Conservation (phyloP, 1,140 invertebrate genomes). For the Trichonephila inaurata region DNA sequence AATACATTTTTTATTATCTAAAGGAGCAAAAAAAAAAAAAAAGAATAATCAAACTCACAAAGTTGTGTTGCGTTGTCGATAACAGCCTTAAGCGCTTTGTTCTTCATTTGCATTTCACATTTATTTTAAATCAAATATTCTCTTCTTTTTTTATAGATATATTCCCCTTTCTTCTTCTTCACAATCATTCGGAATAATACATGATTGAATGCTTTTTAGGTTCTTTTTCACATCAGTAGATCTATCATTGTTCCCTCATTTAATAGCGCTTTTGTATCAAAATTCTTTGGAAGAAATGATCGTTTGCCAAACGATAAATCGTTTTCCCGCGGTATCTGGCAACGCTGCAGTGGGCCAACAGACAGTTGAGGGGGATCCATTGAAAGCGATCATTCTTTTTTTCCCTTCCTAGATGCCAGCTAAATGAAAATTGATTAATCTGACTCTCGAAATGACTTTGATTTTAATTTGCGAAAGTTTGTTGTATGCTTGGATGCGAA, state of each 20-base stretch:
- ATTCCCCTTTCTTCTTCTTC: neutral
- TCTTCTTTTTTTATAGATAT: neutral
- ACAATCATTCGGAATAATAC: slow-evolving; percentile 34
- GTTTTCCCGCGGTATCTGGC: slow-evolving; percentile 44
- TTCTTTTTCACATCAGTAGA: slow-evolving; percentile 42
- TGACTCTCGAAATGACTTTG: neutral
- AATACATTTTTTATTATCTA: slow-evolving; percentile 28
- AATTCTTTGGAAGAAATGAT: slow-evolving; percentile 52
- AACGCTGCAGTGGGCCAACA: neutral
- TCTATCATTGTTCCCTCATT: slow-evolving; percentile 56
- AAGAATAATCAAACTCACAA: neutral
- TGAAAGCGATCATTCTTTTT: slow-evolving; percentile 1
- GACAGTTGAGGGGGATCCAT: neutral
- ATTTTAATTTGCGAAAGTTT: neutral
- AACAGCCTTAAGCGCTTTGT: slow-evolving; percentile 21
- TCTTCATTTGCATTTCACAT: slow-evolving; percentile 59
- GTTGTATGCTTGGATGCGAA: neutral
- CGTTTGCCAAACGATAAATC: slow-evolving; percentile 50
- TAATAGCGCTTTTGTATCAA: slow-evolving; percentile 61
- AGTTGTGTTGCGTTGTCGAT: slow-evolving; percentile 54
- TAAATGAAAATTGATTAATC: slow-evolving; percentile 40
- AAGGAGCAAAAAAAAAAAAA: slow-evolving; percentile 15
- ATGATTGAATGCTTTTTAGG: slow-evolving; percentile 54
- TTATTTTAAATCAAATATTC: slow-evolving; percentile 68
- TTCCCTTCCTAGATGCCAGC: neutral